Conservation (phyloP, 2,113 vertebrate genomes). For the Gopherus evgoodei region DNA sequence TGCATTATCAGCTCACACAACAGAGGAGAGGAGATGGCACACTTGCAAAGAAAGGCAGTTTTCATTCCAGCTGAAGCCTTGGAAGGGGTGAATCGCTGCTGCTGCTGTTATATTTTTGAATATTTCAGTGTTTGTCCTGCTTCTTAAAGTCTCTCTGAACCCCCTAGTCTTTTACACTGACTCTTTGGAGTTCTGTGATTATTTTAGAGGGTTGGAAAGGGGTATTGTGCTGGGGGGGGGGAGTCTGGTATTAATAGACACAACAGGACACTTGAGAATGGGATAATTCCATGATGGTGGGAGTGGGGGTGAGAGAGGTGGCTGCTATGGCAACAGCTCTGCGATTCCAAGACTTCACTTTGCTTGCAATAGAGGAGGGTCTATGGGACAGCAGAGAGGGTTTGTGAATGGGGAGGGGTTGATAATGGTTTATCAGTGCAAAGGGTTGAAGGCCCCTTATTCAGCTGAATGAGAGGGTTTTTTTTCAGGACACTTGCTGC, state of each 20-base stretch:
- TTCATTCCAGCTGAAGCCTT: slow-evolving; percentile 71
- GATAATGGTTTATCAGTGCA: slow-evolving; percentile 74
- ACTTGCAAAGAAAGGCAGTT: slow-evolving; percentile 60
- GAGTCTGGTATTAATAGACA: slow-evolving; percentile 69
- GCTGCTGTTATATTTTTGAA: slow-evolving; percentile 59
- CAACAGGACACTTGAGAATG: slow-evolving; percentile 80
- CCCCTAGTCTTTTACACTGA: slow-evolving; percentile 31
- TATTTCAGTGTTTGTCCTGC: slow-evolving; percentile 71
- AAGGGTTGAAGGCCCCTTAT: slow-evolving; percentile 67
- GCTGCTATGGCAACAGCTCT: slow-evolving; percentile 86
- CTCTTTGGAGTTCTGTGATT: slow-evolving; percentile 68
- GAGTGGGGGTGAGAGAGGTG: slow-evolving; percentile 66
- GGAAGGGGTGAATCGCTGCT: slow-evolving; percentile 45
- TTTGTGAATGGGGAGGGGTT: slow-evolving; percentile 44
- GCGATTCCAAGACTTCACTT: slow-evolving; percentile 59
- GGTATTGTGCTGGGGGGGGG: slow-evolving; percentile 53
- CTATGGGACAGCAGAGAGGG: slow-evolving; percentile 51
- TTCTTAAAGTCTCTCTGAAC: slow-evolving; percentile 37
- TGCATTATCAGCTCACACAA: slow-evolving; percentile 68
- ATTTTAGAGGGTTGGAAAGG: slow-evolving; percentile 64
- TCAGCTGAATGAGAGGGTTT: slow-evolving; percentile 70
- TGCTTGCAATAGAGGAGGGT: slow-evolving; percentile 54
- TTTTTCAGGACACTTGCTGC: slow-evolving; percentile 79
- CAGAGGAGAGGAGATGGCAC: slow-evolving; percentile 36
- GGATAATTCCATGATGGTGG: slow-evolving; percentile 72